Conservation (phyloP, 2,888 invertebrate species). For the Mechanitis mazaeus region DNA sequence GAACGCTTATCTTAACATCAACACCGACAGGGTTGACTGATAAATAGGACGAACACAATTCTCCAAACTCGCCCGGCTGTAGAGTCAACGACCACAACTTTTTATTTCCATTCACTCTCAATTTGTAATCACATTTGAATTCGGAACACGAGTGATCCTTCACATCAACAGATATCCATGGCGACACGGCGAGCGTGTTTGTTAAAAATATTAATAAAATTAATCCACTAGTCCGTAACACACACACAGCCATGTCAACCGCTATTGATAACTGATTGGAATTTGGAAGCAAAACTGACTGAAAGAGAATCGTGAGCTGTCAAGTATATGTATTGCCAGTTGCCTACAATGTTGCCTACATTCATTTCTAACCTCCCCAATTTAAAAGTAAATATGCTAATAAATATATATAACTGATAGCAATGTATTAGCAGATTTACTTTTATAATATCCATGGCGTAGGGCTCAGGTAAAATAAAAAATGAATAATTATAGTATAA, state of each 20-base stretch:
- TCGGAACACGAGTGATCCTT: slow-evolving; percentile 46
- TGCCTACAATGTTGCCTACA: too few relatives aligned
- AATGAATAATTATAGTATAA: too few relatives aligned
- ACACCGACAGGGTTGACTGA: slow-evolving; percentile 31
- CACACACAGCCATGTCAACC: slow-evolving; percentile 51
- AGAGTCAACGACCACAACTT: slow-evolving; percentile 60
- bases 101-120: slow-evolving; percentile 52
- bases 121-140: slow-evolving; percentile 52
- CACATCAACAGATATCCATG: slow-evolving; percentile 65
- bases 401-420: too few relatives aligned
- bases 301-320: slow-evolving; percentile 18
- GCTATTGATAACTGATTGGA: slow-evolving; percentile 30
- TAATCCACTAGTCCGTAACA: slow-evolving; percentile 65
- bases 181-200: slow-evolving; percentile 52
- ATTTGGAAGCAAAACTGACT: slow-evolving; percentile 12
- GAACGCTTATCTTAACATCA: slow-evolving; percentile 44
- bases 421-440: too few relatives aligned
- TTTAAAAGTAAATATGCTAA: too few relatives aligned
- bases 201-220: slow-evolving; percentile 65
- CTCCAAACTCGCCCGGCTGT: slow-evolving; percentile 42
- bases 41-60: slow-evolving; percentile 38
- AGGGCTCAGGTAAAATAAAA: too few relatives aligned
- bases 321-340: slow-evolving; percentile 28
- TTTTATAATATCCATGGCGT: too few relatives aligned
- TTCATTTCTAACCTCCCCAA: too few relatives aligned